Evolutionary conservation across 2,888 invertebrate genomes (phyloP).

Genomic region (Limenitis camilla): DNA sequence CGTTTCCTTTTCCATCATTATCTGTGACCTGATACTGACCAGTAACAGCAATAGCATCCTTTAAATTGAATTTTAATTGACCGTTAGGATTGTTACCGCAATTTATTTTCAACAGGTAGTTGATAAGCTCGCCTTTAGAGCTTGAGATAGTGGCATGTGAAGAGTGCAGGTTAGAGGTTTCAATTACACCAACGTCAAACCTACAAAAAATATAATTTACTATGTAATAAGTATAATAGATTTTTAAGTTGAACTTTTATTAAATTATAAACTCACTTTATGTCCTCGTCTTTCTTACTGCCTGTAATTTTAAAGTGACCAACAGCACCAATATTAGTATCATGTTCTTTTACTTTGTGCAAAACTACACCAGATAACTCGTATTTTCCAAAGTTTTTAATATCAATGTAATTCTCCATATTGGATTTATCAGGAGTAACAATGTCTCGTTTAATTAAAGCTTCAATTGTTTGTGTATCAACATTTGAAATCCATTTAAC

Average conservation of each 20-base stretch:
- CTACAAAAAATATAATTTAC: slow-evolving; percentile 31
- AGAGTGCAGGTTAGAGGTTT: slow-evolving; percentile 60
- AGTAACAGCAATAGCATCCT: slow-evolving; percentile 75
- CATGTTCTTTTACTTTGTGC: slow-evolving; percentile 71
- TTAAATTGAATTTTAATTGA: slow-evolving; percentile 74
- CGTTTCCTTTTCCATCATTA: slow-evolving; percentile 78
- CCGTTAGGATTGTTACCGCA: slow-evolving; percentile 56
- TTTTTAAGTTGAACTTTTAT: background rate
- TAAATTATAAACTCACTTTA: slow-evolving; percentile 72
- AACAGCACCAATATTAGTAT: slow-evolving; percentile 72
- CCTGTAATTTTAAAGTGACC: slow-evolving; percentile 68
- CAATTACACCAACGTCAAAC: slow-evolving; percentile 62
- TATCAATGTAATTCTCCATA: slow-evolving; percentile 72
- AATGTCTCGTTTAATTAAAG: slow-evolving; percentile 74
- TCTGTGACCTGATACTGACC: slow-evolving; percentile 77
- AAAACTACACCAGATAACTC: slow-evolving; percentile 75
- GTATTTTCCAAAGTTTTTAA: slow-evolving; percentile 77
- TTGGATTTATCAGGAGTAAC: slow-evolving; percentile 75
- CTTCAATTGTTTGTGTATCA: slow-evolving; percentile 53
- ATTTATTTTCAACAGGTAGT: slow-evolving; percentile 69
- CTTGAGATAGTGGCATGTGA: slow-evolving; percentile 69
- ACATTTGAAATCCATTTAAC: slow-evolving; percentile 43
- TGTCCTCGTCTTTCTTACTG: slow-evolving; percentile 69
- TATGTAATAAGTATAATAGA: background rate
- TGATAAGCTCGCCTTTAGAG: slow-evolving; percentile 61